Evolutionary conservation across 2,888 invertebrate species (phyloP).

Genomic region (Calephelis perditalis): DNA sequence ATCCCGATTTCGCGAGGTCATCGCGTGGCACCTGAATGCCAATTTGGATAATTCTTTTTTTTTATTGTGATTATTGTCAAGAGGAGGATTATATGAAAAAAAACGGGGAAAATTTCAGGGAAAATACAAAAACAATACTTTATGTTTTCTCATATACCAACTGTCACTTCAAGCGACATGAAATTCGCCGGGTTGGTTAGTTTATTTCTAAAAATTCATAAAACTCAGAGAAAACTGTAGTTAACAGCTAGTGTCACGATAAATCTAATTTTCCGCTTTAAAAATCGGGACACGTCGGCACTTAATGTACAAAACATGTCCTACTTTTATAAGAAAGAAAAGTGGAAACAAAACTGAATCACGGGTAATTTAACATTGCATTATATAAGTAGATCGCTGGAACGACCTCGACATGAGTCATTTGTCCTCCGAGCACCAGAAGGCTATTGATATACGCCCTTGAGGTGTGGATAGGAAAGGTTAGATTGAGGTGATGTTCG

Average conservation of each 20-base stretch:
- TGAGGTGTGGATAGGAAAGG: neutral
- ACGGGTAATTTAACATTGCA: constrained; percentile 9
- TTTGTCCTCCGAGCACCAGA: constrained; percentile 1
- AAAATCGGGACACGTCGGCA: constrained; percentile 1
- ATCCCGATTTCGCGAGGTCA: too few relatives aligned
- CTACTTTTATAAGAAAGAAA: constrained; percentile 7
- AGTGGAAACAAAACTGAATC: constrained; percentile 8
- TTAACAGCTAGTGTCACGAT: neutral
- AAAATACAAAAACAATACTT: too few relatives aligned
- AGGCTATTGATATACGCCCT: constrained; percentile 1
- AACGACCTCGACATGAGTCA: constrained; percentile 10
- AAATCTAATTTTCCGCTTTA: neutral
- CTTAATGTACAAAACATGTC: constrained; percentile 1
- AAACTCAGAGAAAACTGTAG: too few relatives aligned
- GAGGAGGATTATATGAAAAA: too few relatives aligned
- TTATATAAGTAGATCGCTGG: constrained; percentile 4
- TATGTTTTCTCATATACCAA: too few relatives aligned
- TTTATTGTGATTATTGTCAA: too few relatives aligned
- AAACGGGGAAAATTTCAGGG: too few relatives aligned
- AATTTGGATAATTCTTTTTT: too few relatives aligned
- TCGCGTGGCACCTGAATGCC: too few relatives aligned
- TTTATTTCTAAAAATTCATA: too few relatives aligned
- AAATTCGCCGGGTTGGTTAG: too few relatives aligned
- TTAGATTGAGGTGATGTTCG: neutral
- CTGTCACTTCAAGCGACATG: too few relatives aligned